Evolutionary conservation across 2,888 invertebrate genomes (phyloP).

Genomic region (Nycteola revayana): DNA sequence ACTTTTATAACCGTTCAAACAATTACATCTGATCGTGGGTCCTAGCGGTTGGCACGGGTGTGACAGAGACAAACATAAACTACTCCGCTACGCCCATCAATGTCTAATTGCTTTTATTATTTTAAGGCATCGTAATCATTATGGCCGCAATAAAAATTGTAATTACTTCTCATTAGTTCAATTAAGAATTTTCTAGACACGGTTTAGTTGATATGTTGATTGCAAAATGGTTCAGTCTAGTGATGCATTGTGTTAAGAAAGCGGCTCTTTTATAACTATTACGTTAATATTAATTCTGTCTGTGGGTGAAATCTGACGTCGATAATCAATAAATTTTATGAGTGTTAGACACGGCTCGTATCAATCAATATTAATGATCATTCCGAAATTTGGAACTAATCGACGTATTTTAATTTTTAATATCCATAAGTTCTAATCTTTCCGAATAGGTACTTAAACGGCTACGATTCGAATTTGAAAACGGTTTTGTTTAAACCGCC

Average conservation of each 20-base stretch:
- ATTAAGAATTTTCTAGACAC: constrained; percentile 81
- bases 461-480: constrained; percentile 42
- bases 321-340: constrained; percentile 69
- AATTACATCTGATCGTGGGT: constrained; percentile 77
- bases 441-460: constrained; percentile 48
- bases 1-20: constrained; percentile 81
- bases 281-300: constrained; percentile 58
- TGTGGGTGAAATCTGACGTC: constrained; percentile 59
- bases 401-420: constrained; percentile 66
- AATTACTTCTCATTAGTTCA: constrained; percentile 82
- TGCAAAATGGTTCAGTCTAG: constrained; percentile 59
- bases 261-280: constrained; percentile 57
- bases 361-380: constrained; percentile 75
- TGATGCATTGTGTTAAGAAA: constrained; percentile 68
- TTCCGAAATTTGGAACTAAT: constrained; percentile 74
- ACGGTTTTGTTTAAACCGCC: constrained; percentile 42
- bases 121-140: constrained; percentile 82
- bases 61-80: constrained; percentile 56
- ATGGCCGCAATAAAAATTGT: constrained; percentile 81
- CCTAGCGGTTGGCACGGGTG: constrained; percentile 37
- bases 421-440: constrained; percentile 62
- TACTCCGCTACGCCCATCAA: constrained; percentile 73
- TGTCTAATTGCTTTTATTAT: constrained; percentile 82
- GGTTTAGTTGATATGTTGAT: constrained; percentile 76
- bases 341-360: constrained; percentile 72